Evolutionary conservation across 1,140 invertebrate species (phyloP).

Genomic region (Pseudomyrmex pallidus): DNA sequence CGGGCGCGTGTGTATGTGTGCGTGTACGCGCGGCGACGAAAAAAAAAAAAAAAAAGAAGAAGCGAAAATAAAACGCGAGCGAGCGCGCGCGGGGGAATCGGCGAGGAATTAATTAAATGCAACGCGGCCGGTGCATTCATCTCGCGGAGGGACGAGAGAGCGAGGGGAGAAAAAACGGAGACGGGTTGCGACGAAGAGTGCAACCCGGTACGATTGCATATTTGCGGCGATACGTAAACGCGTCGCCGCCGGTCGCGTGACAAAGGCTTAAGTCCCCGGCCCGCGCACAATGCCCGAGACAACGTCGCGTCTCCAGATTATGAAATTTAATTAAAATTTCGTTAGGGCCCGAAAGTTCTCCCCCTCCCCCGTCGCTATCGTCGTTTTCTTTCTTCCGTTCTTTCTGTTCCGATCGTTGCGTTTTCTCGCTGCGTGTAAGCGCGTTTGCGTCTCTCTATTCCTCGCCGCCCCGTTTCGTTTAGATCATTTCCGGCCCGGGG

Average conservation of each 20-base stretch:
- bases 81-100: background rate
- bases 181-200: slow-evolving; percentile 2
- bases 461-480: slow-evolving; percentile 20
- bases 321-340: slow-evolving; percentile 80
- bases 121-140: slow-evolving; percentile 52
- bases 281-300: slow-evolving; percentile 61
- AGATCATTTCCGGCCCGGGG: slow-evolving; percentile 34
- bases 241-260: slow-evolving; percentile 38
- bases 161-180: background rate
- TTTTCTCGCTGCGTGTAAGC: background rate
- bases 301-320: slow-evolving; percentile 63
- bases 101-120: slow-evolving; percentile 72
- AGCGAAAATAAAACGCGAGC: slow-evolving; percentile 23
- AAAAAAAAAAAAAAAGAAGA: slow-evolving; percentile 38
- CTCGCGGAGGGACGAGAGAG: slow-evolving; percentile 27
- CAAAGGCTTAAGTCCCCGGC: slow-evolving; percentile 71
- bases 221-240: slow-evolving; percentile 34
- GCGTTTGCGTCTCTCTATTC: slow-evolving; percentile 19
- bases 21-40: too few species aligned
- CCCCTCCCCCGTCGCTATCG: background rate
- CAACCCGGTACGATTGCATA: slow-evolving; percentile 49
- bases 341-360: slow-evolving; percentile 28
- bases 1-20: too few species aligned
- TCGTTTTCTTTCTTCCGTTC: background rate
- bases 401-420: slow-evolving; percentile 3